Conservation (phyloP, 2,797 vertebrate species). For the Tamandua tetradactyla region DNA sequence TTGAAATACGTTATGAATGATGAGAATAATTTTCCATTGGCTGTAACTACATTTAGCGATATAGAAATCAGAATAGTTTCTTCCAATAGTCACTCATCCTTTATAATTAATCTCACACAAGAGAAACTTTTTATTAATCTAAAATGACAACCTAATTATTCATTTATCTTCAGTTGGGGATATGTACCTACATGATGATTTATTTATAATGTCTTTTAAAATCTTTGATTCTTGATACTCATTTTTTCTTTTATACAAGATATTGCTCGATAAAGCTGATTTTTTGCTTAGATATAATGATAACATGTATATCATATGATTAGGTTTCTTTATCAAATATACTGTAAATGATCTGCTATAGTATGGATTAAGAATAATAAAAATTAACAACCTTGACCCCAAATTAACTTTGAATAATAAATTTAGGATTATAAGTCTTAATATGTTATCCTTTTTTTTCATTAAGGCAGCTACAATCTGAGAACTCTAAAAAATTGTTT, state of each 20-base stretch:
- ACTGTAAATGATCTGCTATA: not conserved
- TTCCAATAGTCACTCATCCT: not conserved
- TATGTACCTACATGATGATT: slow-evolving; percentile 31
- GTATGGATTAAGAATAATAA: not conserved
- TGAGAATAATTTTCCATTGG: not conserved
- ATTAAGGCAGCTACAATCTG: not conserved
- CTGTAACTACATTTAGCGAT: slow-evolving; percentile 20
- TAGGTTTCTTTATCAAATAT: slow-evolving; percentile 13
- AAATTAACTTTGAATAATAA: not conserved
- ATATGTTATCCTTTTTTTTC: not conserved
- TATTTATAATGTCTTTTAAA: slow-evolving; percentile 54
- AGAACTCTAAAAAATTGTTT: not conserved
- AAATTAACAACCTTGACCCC: not conserved
- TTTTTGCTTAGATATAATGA: not conserved
- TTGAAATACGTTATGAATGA: slow-evolving; percentile 10
- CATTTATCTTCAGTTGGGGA: slow-evolving; percentile 48
- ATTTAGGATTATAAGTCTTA: not conserved
- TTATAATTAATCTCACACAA: slow-evolving; percentile 65
- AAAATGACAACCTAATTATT: slow-evolving; percentile 56
- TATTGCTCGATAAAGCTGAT: slow-evolving; percentile 12
- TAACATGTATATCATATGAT: not conserved
- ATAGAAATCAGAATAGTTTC: not conserved
- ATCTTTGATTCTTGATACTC: not conserved
- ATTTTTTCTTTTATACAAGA: slow-evolving; percentile 40
- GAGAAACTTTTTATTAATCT: slow-evolving; percentile 47